These are phyloP conservation scores for Baccha elongata DNA, from an alignment of 2,888 invertebrate species.

Conservation along the genomic window DNA sequence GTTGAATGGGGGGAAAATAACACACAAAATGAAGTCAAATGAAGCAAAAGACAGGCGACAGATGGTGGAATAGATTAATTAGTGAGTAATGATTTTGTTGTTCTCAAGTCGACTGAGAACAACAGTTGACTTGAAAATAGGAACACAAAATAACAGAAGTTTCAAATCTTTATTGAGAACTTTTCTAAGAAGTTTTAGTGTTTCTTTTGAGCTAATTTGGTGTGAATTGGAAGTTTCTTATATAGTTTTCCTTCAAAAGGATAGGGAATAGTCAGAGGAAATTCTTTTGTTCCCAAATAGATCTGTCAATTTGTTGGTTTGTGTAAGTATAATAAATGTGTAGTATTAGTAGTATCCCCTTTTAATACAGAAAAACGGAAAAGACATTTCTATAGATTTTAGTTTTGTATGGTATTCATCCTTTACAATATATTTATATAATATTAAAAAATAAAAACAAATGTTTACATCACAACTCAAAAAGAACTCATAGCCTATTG, in stretches of 20 bases:
- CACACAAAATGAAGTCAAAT: slow-evolving; percentile 66
- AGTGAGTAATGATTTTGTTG: slow-evolving; percentile 41
- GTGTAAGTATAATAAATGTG: too few relatives aligned
- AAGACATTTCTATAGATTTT: too few relatives aligned
- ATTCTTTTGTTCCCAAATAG: too few relatives aligned
- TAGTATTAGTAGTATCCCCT: too few relatives aligned
- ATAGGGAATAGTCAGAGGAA: too few relatives aligned
- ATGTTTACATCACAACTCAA: too few relatives aligned
- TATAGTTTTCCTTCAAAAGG: background rate
- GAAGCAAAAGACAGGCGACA: slow-evolving; percentile 65
- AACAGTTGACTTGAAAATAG: background rate
- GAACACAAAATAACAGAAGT: slow-evolving; percentile 38
- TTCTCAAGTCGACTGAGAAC: background rate
- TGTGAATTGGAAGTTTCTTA: slow-evolving; percentile 64
- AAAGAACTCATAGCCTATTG: too few relatives aligned
- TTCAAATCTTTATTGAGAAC: slow-evolving; percentile 59
- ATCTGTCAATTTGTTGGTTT: too few relatives aligned
- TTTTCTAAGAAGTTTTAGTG: slow-evolving; percentile 34
- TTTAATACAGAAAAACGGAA: too few relatives aligned
- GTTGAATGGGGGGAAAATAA: slow-evolving; percentile 22
- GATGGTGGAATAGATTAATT: slow-evolving; percentile 67
- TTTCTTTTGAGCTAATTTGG: slow-evolving; percentile 54
- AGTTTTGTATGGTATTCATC: too few relatives aligned
- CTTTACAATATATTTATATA: too few relatives aligned
- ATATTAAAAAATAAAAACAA: too few relatives aligned